Evolutionary conservation across 2,888 invertebrate species (phyloP), one percentile per base, ranked within the genome.

Genomic region (Sericinus montela): DNA sequence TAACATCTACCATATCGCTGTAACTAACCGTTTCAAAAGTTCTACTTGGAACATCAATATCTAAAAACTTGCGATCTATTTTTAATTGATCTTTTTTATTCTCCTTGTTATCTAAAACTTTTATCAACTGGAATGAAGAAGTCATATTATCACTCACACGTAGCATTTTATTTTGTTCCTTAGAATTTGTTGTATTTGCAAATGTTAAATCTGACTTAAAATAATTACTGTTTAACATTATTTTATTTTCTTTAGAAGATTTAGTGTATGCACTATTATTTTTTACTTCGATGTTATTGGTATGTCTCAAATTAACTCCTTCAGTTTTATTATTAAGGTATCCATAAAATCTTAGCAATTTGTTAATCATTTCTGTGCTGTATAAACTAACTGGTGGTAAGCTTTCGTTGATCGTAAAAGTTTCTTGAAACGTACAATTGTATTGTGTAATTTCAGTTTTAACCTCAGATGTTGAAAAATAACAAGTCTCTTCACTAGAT

Each of bases 291-390:
- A 63, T 65, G 58, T 69, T 72, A 30, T 58, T 67, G 30, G 62
- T 68, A 42, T 69, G 71, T 53, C 75, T 77, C 43, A 60, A 50
- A 39, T 54, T 63, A 38, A 65, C 64, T 66, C 73, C 80, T 40
- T 85, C 85, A 9, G 83, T 83, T 77, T 85, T 86, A 59, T 88
- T 87, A 59, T 79, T 86, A 10, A 87, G 63, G 57, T 84, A 88
- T 25, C 88, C 88, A 50, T 88, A 88, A 54, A 86, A 88, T 51
- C 84, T 72, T 16, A 88, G 59, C 56, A 88, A 66, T 61, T 87
- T 88, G 57, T 88, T 88, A 53, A 88, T 88, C 88, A 88, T 88
- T 72, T 88, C 88, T 30, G 88, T 87, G 50, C 88, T 88, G 48
- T 88, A 88, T 59, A 88, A 73, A 65, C 86, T 88, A 35, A 88